Evolutionary conservation across 2,888 invertebrate genomes (phyloP).

Genomic region (Caenorhabditis angaria): DNA sequence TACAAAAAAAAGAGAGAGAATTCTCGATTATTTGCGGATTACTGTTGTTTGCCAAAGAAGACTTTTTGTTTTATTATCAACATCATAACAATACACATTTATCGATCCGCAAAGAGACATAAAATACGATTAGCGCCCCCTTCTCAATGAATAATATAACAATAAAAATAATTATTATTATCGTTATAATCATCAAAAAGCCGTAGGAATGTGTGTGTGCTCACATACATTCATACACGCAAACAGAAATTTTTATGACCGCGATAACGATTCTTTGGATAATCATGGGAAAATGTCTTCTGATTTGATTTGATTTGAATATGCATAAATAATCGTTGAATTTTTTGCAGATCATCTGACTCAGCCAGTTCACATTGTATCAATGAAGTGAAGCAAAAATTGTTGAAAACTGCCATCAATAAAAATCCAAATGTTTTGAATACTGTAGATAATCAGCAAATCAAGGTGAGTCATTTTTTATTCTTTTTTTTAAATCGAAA

Average conservation of each 20-base stretch:
- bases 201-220: background rate
- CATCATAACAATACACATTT: background rate
- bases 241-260: too few relatives aligned
- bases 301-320: too few relatives aligned
- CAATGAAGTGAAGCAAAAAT: conserved; percentile 65
- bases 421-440: conserved; percentile 66
- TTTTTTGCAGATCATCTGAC: conserved; percentile 58
- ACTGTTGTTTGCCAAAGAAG: conserved; percentile 7
- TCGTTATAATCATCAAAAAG: conserved; percentile 5
- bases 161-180: background rate
- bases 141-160: background rate
- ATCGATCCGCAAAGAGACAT: conserved; percentile 5
- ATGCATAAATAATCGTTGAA: background rate
- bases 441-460: conserved; percentile 63
- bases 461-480: conserved; percentile 63
- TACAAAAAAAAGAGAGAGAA: background rate
- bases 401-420: conserved; percentile 66
- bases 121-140: background rate
- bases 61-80: conserved; percentile 7
- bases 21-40: conserved; percentile 25
- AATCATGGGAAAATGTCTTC: conserved; percentile 8
- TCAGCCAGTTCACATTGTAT: conserved; percentile 63
- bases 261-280: conserved; percentile 10
- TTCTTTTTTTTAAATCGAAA: too few relatives aligned
- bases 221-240: conserved; percentile 6